These are phyloP conservation scores for Eilema griseolum DNA, from an alignment of 2,888 invertebrate genomes.

Conservation along the genomic window DNA sequence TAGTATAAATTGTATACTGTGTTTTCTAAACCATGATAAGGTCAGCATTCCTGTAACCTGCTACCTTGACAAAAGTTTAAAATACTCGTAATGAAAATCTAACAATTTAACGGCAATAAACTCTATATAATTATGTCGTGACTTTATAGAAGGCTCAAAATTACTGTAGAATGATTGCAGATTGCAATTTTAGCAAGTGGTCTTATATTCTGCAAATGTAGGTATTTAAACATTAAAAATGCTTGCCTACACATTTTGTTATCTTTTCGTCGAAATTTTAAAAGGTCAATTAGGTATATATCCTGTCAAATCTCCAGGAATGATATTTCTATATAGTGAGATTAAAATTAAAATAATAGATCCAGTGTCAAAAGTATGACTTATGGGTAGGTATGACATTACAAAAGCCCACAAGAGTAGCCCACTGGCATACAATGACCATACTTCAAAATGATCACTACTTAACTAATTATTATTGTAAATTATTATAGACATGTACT, in stretches of 20 bases:
- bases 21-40: not conserved
- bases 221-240: not conserved
- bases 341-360: not conserved
- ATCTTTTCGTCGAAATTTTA: not conserved
- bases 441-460: no score
- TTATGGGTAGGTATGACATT: not conserved
- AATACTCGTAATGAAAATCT: conserved; percentile 4
- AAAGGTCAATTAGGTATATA: not conserved
- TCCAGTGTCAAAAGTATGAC: not conserved
- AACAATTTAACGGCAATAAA: not conserved
- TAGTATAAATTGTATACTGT: not conserved
- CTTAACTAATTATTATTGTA: no score
- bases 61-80: conserved; percentile 38
- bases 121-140: not conserved
- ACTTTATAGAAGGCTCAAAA: not conserved
- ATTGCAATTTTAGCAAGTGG: not conserved
- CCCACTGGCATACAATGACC: no score
- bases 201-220: not conserved
- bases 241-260: conserved; percentile 4
- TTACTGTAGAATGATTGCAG: not conserved
- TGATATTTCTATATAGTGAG: not conserved
- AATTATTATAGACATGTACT: no score
- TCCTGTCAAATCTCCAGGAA: not conserved
- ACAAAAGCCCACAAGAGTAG: no score
- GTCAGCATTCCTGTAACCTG: conserved; percentile 38